phyloP scores from a whole-genome alignment of 2,113 vertebrate species.

The Calonectris borealis region DNA sequence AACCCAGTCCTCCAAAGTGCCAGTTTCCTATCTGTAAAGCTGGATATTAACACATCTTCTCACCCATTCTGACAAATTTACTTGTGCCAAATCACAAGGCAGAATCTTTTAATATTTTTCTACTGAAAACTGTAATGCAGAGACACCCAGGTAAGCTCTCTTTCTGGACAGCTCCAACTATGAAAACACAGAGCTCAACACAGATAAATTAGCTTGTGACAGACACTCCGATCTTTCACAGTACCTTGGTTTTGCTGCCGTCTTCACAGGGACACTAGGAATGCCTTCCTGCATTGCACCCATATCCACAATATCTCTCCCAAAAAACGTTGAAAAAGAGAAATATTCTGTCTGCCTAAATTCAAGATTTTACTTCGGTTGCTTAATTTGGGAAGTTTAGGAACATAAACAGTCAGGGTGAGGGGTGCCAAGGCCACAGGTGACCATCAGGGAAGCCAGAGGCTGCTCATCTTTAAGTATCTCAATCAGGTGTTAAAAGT shows the following conservation, averaged over 20 bases:
- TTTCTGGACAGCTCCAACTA: background rate
- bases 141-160: background rate
- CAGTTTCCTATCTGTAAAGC: background rate
- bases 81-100: background rate
- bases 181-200: background rate
- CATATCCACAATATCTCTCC: background rate
- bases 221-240: background rate
- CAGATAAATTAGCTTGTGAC: background rate
- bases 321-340: background rate
- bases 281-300: background rate
- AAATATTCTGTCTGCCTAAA: background rate
- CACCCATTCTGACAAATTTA: background rate
- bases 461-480: too few species aligned
- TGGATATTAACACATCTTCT: background rate
- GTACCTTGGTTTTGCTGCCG: background rate
- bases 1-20: background rate
- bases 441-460: too few species aligned
- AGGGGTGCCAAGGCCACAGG: too few species aligned
- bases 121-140: background rate
- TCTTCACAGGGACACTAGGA: background rate
- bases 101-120: background rate
- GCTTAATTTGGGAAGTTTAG: background rate
- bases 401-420: too few species aligned
- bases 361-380: background rate
- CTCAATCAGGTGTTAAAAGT: too few species aligned